Conservation (phyloP, 2,888 invertebrate genomes). For the Deroplatys truncata region DNA sequence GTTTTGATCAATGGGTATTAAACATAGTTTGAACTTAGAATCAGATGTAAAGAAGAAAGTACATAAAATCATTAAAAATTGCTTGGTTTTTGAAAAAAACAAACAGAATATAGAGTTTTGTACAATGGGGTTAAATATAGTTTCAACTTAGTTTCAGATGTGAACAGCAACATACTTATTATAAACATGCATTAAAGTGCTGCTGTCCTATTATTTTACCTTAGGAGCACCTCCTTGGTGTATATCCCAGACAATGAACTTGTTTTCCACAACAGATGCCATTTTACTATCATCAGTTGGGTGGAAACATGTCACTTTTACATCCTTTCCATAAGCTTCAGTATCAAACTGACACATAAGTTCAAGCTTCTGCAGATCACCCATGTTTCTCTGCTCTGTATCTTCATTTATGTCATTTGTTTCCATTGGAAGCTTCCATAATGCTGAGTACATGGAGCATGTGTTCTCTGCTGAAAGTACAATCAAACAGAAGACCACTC, state of each 20-base stretch:
- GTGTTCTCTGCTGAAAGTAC: constrained; percentile 38
- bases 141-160: too few species aligned
- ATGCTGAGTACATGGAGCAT: constrained; percentile 43
- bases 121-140: too few species aligned
- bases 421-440: constrained; percentile 38
- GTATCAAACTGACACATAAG: constrained; percentile 47
- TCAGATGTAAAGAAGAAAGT: too few species aligned
- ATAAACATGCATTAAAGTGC: too few species aligned
- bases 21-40: too few species aligned
- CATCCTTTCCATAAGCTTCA: constrained; percentile 58
- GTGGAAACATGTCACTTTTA: constrained; percentile 83
- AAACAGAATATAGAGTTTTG: too few species aligned
- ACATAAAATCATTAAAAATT: too few species aligned
- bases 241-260: constrained; percentile 73
- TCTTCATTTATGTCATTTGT: constrained; percentile 28
- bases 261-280: constrained; percentile 73
- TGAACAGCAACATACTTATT: too few species aligned
- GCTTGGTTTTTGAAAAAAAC: too few species aligned
- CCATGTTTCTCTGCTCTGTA: constrained; percentile 7
- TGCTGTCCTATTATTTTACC: not conserved
- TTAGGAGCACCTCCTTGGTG: constrained; percentile 47
- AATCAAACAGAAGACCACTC: too few species aligned
- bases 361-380: constrained; percentile 41
- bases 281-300: constrained; percentile 68
- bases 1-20: too few species aligned